phyloP scores from a whole-genome alignment of 1,140 invertebrate genomes.

The Pachypsylla venusta region DNA sequence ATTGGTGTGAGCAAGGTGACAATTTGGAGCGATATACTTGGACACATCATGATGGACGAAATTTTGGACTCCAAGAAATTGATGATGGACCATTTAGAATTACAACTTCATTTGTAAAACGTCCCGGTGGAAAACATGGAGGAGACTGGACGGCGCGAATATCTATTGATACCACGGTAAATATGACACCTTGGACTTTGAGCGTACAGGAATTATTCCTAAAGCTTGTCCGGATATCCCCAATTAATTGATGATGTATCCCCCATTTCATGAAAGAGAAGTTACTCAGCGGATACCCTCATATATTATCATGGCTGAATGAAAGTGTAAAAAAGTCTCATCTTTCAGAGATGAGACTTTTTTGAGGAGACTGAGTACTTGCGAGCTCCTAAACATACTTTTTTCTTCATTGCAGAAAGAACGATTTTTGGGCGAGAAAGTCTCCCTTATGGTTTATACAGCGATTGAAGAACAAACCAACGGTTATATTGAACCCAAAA shows the following conservation, averaged over 20 bases:
- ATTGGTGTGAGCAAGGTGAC: constrained; percentile 89
- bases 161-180: constrained; percentile 45
- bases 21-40: constrained; percentile 66
- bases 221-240: too few relatives aligned
- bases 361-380: constrained; percentile 7
- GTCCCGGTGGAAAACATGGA: constrained; percentile 55
- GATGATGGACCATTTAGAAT: constrained; percentile 60
- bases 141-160: constrained; percentile 89
- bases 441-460: constrained; percentile 60
- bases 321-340: too few relatives aligned
- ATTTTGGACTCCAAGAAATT: constrained; percentile 85
- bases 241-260: too few relatives aligned
- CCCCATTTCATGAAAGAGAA: too few relatives aligned
- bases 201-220: too few relatives aligned
- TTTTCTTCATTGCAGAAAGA: constrained; percentile 25
- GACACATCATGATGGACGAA: constrained; percentile 79
- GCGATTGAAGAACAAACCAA: constrained; percentile 53
- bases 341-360: too few relatives aligned
- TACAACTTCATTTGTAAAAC: constrained; percentile 80
- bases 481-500: constrained; percentile 25
- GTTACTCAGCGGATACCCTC: too few relatives aligned
- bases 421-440: constrained; percentile 32
- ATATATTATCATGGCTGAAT: too few relatives aligned
- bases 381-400: constrained; percentile 10
- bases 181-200: too few relatives aligned